These are phyloP conservation scores for Ruditapes philippinarum DNA, from an alignment of 1,140 invertebrate species.

Conservation along the genomic window DNA sequence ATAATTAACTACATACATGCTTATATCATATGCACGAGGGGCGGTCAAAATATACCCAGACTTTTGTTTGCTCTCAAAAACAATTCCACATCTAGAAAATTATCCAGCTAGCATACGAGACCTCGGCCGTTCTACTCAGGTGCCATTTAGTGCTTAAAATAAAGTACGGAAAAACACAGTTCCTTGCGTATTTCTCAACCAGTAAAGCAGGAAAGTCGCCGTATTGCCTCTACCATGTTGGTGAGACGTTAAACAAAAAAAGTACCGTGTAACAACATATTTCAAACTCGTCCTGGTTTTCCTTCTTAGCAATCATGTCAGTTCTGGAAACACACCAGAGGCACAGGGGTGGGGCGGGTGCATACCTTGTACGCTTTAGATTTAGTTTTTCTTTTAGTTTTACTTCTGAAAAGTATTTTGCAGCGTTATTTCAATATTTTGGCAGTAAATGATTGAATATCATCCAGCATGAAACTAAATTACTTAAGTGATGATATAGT, in stretches of 20 bases:
- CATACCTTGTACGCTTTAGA: neutral
- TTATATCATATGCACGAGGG: too few species aligned
- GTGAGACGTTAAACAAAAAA: neutral
- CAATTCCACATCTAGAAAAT: too few species aligned
- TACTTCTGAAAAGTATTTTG: neutral
- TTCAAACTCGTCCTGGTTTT: neutral
- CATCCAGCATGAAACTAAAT: neutral
- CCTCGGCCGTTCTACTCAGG: too few species aligned
- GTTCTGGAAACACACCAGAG: constrained; percentile 1
- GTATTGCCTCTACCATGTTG: too few species aligned
- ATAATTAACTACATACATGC: too few species aligned
- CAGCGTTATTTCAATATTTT: too few species aligned
- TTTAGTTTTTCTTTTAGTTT: neutral
- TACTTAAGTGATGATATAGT: neutral
- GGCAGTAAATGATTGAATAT: too few species aligned
- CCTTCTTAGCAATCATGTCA: constrained; percentile 5
- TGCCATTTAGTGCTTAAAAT: too few species aligned
- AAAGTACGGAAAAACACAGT: too few species aligned
- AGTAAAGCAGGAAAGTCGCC: too few species aligned
- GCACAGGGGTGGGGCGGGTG: neutral
- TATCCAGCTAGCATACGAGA: too few species aligned
- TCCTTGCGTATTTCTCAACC: too few species aligned
- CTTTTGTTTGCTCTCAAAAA: constrained; percentile 15
- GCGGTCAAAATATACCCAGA: constrained; percentile 25
- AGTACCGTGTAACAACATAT: constrained; percentile 7